Conservation (phyloP, 2,113 vertebrate genomes). For the Irena cyanogastra region DNA sequence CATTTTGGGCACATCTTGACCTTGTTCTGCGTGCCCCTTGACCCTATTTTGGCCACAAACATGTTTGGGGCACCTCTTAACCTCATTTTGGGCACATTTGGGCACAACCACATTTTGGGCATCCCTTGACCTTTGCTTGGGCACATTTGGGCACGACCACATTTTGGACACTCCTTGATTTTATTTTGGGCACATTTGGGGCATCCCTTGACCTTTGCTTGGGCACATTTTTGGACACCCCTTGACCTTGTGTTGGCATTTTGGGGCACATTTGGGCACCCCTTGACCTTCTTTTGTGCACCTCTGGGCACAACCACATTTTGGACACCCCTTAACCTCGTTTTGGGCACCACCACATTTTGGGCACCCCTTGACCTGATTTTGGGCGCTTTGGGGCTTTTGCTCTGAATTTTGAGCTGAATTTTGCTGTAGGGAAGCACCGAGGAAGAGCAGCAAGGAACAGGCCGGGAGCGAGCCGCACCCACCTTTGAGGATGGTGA, state of each 20-base stretch:
- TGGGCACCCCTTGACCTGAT: background rate
- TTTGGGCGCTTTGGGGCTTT: background rate
- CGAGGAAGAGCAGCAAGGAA: background rate
- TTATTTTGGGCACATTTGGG: background rate
- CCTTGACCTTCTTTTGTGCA: background rate
- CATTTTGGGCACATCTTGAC: background rate
- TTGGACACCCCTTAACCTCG: background rate
- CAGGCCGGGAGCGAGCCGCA: background rate
- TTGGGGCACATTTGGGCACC: background rate
- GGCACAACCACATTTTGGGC: background rate
- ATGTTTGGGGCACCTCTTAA: background rate
- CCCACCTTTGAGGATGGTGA: slow-evolving; percentile 87
- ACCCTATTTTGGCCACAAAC: background rate
- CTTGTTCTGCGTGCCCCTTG: background rate
- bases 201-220: background rate
- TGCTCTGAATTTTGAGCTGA: too few species aligned
- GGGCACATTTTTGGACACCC: background rate
- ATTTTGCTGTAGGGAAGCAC: fast-evolving
- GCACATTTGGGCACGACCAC: background rate
- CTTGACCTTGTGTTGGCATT: background rate
- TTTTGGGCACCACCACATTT: background rate
- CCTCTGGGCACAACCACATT: background rate
- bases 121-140: fast-evolving
- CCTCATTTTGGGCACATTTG: too few species aligned
- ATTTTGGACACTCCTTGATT: background rate